Percentiles rank a stretch among this genome's conserved stretches.
Conservation (phyloP, 2,888 invertebrate genomes). For the Tetragonula carbonaria region DNA sequence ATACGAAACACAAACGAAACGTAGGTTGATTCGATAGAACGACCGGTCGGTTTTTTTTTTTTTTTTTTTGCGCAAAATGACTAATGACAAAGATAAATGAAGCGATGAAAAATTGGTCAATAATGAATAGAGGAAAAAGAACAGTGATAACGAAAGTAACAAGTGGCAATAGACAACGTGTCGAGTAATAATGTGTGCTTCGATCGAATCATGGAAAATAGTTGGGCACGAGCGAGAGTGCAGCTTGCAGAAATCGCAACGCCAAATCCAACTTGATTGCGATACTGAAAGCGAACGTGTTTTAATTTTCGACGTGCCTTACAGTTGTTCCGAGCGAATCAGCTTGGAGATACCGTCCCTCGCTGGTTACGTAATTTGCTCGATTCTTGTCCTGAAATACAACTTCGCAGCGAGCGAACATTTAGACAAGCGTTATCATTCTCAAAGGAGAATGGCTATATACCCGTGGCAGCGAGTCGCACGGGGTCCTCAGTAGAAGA, state of each 20-base stretch:
- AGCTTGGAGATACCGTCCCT: constrained; percentile 63
- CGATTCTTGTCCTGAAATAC: constrained; percentile 68
- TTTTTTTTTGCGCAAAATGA: too few relatives aligned
- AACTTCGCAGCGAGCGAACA: constrained; percentile 50
- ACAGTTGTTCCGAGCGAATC: constrained; percentile 48
- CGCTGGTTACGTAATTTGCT: constrained; percentile 69
- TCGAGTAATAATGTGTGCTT: neutral
- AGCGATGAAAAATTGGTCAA: neutral
- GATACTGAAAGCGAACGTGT: constrained; percentile 36
- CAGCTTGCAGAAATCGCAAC: neutral
- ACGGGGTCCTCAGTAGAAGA: constrained; percentile 76
- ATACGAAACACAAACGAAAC: neutral
- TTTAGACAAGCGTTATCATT: constrained; percentile 68
- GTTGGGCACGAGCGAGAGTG: neutral
- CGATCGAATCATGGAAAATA: neutral
- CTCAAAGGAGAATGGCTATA: constrained; percentile 73
- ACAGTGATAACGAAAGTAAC: neutral
- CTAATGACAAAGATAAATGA: neutral
- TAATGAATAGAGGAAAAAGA: neutral
- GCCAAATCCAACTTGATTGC: neutral
- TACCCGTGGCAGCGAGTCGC: constrained; percentile 71
- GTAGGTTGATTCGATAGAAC: neutral
- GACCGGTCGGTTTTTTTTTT: neutral
- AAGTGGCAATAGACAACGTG: neutral
- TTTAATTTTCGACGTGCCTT: constrained; percentile 53